phyloP scores from a whole-genome alignment of 2,797 vertebrate species.

The Propithecus deckenii region DNA sequence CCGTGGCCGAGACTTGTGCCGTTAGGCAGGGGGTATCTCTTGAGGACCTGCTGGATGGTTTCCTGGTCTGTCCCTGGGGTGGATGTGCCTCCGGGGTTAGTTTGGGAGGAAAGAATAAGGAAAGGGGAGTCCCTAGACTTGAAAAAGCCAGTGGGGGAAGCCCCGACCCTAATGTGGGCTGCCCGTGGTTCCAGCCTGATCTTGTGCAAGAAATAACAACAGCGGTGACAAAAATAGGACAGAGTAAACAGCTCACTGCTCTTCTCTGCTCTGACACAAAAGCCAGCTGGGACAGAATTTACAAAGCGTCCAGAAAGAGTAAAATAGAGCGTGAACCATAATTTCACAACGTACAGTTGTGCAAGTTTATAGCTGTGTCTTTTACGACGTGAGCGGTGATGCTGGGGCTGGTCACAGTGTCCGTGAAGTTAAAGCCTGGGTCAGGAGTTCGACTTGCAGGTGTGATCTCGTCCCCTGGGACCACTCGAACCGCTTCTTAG shows the following conservation, averaged over 20 bases:
- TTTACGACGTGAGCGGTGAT: not conserved
- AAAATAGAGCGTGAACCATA: not conserved
- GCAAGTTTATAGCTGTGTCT: not conserved
- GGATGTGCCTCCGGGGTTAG: not conserved
- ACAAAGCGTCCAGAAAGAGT: not conserved
- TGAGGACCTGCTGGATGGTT: not conserved
- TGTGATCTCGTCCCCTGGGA: not conserved
- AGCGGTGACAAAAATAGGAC: not conserved
- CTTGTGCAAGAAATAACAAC: constrained; percentile 30
- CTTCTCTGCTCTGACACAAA: not conserved
- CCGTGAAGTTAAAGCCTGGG: not conserved
- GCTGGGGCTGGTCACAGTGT: not conserved
- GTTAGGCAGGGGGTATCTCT: not conserved
- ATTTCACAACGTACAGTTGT: not conserved
- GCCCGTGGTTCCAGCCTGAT: not conserved
- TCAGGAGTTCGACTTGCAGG: not conserved
- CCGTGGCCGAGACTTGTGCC: not conserved
- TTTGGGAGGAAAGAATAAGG: not conserved
- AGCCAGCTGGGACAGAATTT: not conserved
- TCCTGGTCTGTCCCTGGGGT: not conserved
- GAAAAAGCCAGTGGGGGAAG: not conserved
- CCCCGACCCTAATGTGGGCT: not conserved
- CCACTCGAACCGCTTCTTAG: not conserved
- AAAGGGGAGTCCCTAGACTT: not conserved
- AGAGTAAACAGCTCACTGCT: not conserved